A percentile compares a stretch with the other conserved stretches of the same genome.
Conservation (phyloP, 2,113 vertebrate genomes). For the Helogale parvula region DNA sequence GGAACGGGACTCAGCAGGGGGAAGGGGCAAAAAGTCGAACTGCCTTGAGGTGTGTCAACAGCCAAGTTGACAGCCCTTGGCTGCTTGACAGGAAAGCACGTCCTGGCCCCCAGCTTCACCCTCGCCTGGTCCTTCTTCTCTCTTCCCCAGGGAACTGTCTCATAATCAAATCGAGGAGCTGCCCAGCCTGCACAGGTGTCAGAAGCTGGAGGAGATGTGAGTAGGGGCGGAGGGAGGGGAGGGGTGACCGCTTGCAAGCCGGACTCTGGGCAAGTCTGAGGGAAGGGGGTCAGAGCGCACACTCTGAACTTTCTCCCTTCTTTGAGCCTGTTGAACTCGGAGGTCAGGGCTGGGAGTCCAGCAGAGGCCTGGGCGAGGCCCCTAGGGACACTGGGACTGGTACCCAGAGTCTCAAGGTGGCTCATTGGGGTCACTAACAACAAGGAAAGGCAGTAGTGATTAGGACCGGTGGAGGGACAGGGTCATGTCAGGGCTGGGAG, state of each 20-base stretch:
- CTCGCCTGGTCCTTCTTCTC: not conserved
- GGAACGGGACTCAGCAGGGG: rapidly evolving
- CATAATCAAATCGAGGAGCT: conserved; percentile 94
- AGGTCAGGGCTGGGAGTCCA: not conserved
- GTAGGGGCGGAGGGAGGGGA: conserved; percentile 68
- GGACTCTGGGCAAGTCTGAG: not conserved
- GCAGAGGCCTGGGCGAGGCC: not conserved
- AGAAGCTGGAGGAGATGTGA: conserved; percentile 96
- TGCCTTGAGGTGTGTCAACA: not conserved
- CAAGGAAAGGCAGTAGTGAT: not conserved
- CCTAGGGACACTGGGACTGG: not conserved
- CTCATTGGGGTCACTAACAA: not conserved
- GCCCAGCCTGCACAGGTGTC: conserved; percentile 93
- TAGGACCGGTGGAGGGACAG: not conserved
- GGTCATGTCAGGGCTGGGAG: not conserved
- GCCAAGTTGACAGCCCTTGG: not conserved
- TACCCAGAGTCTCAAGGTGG: not conserved
- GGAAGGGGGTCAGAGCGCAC: too few relatives aligned
- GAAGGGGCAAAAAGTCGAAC: not conserved
- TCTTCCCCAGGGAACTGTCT: conserved; percentile 91
- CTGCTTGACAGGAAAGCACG: not conserved
- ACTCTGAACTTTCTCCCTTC: not conserved
- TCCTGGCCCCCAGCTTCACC: not conserved
- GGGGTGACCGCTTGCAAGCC: not conserved
- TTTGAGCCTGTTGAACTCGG: not conserved